Evolutionary conservation across 2,113 vertebrate species (phyloP).

Genomic region (Benitochromis conjunctus): DNA sequence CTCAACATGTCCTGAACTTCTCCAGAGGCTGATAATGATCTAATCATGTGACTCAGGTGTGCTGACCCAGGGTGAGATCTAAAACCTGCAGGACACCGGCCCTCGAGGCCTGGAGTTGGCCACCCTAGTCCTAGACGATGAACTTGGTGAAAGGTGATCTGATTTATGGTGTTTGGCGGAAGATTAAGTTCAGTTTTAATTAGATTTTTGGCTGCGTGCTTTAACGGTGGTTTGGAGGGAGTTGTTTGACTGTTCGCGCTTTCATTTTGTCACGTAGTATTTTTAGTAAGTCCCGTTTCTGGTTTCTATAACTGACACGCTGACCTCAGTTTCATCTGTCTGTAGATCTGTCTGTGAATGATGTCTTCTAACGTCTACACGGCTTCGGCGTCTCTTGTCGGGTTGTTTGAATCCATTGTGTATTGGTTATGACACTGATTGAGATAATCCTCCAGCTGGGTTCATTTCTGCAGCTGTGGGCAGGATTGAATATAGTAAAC

Average conservation of each 20-base stretch:
- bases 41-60: neutral
- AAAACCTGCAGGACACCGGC: neutral
- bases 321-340: neutral
- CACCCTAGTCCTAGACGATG: accelerated
- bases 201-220: neutral
- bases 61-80: neutral
- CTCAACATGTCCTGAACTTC: neutral
- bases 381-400: neutral
- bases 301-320: too few species aligned
- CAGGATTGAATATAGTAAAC: too few species aligned
- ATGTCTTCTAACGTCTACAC: too few species aligned
- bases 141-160: neutral
- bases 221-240: neutral
- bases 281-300: too few species aligned
- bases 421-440: too few species aligned
- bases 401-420: too few species aligned
- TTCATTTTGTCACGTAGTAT: too few species aligned
- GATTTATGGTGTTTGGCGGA: neutral
- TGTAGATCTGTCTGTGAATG: neutral
- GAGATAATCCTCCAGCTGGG: too few species aligned
- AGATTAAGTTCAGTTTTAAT: too few species aligned
- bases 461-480: too few species aligned
- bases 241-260: neutral
- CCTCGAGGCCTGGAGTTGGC: neutral
- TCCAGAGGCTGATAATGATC: neutral